phyloP scores from a whole-genome alignment of 2,888 invertebrate species.

The Dendrolimus houi region DNA sequence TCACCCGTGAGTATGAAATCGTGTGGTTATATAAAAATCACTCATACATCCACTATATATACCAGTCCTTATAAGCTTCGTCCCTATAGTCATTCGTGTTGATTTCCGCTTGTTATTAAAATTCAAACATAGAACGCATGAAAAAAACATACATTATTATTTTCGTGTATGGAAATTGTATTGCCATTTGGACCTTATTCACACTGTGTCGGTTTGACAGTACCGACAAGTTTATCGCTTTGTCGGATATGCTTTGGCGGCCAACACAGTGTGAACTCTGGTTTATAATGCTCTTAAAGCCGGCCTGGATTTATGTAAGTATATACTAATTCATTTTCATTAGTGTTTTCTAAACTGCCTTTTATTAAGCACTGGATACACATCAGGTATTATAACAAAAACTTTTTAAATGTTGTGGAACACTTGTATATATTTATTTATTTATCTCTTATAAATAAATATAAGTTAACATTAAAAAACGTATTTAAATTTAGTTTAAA shows the following conservation, averaged over 20 bases:
- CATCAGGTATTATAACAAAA: background rate
- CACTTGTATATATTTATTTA: background rate
- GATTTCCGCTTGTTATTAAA: constrained; percentile 47
- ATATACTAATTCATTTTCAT: constrained; percentile 1
- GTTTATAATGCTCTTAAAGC: constrained; percentile 2
- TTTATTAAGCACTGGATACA: background rate
- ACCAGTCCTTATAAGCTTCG: constrained; percentile 45
- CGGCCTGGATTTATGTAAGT: constrained; percentile 6
- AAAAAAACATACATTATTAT: background rate
- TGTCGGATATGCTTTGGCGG: background rate
- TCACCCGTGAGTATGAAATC: constrained; percentile 50
- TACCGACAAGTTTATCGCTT: background rate
- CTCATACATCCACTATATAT: constrained; percentile 20
- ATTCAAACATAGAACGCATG: background rate
- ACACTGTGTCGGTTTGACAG: background rate
- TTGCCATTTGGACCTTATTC: background rate
- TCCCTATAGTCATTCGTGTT: constrained; percentile 54
- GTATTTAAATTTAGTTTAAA: too few relatives aligned
- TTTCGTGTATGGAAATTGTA: background rate
- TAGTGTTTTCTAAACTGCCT: background rate
- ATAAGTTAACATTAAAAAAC: too few relatives aligned
- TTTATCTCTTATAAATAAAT: too few relatives aligned
- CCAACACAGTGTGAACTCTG: background rate
- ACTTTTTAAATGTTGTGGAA: background rate
- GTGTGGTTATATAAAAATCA: constrained; percentile 11